Percentiles rank a stretch among this genome's conserved stretches.
These are phyloP conservation scores for Dasysyrphus tricinctus DNA, from an alignment of 2,888 invertebrate genomes.

Conservation along the genomic window DNA sequence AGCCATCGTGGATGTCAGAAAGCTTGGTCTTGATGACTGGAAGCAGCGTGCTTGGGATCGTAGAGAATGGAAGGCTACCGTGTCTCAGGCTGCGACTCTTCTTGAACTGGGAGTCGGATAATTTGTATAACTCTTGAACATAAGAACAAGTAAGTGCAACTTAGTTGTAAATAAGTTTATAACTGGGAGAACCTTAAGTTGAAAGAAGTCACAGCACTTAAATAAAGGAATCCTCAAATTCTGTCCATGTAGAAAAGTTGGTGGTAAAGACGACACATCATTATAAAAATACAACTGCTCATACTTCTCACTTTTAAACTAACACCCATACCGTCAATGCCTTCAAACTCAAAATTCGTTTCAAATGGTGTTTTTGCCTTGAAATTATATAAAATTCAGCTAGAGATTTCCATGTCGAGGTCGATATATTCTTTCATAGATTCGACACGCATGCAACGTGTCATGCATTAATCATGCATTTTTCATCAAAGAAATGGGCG, in stretches of 20 bases:
- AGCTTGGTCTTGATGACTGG: too few relatives aligned
- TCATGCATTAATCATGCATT: slow-evolving; percentile 60
- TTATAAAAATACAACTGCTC: background rate
- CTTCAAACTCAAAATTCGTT: slow-evolving; percentile 5
- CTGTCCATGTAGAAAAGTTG: background rate
- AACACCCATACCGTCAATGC: background rate
- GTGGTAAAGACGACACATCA: background rate
- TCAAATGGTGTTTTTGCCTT: background rate
- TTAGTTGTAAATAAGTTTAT: too few relatives aligned
- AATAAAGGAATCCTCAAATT: too few relatives aligned
- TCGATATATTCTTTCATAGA: slow-evolving; percentile 14
- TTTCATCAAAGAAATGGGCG: slow-evolving; percentile 54
- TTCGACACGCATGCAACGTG: slow-evolving; percentile 53
- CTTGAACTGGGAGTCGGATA: too few relatives aligned
- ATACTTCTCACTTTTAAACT: background rate
- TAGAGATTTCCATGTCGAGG: slow-evolving; percentile 22
- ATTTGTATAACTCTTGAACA: too few relatives aligned
- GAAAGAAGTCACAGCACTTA: too few relatives aligned
- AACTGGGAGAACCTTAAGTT: too few relatives aligned
- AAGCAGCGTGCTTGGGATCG: too few relatives aligned
- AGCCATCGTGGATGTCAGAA: too few relatives aligned
- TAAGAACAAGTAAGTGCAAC: too few relatives aligned
- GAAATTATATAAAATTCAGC: background rate
- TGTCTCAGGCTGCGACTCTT: too few relatives aligned
- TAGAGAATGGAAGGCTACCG: too few relatives aligned